phyloP scores from a whole-genome alignment of 2,113 vertebrate genomes.

The Sinocyclocheilus rhinocerous region DNA sequence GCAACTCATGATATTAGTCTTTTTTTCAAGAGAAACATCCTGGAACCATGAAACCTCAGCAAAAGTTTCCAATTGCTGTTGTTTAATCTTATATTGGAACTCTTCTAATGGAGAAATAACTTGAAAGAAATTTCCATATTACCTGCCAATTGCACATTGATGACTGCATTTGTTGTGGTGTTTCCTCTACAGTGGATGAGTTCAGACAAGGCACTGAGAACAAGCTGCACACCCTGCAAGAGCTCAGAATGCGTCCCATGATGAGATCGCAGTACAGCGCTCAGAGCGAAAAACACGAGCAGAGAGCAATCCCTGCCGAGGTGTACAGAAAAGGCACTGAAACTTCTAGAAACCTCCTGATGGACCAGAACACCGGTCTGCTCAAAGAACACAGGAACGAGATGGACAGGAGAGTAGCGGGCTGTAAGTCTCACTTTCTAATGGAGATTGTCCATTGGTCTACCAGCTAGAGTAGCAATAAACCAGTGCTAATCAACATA shows the following conservation, averaged over 20 bases:
- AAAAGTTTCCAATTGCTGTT: no score
- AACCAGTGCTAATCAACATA: not conserved
- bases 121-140: constrained; percentile 5
- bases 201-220: constrained; percentile 5
- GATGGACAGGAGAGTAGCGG: not conserved
- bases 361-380: constrained; percentile 24
- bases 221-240: not conserved
- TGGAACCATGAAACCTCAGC: no score
- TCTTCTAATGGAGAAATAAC: no score
- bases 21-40: no score
- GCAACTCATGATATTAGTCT: no score
- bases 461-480: not conserved
- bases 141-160: no score
- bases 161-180: not conserved
- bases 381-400: constrained; percentile 4
- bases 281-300: constrained; percentile 8
- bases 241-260: constrained; percentile 33
- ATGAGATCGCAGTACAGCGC: not conserved
- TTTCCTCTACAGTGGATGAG: constrained; percentile 20
- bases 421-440: constrained; percentile 19
- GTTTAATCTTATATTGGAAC: no score
- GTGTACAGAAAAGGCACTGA: not conserved
- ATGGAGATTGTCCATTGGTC: not conserved
- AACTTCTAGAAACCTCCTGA: not conserved
- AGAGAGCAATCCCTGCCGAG: not conserved